Base-by-base conservation (phyloP, 2,113 vertebrate species). In the Vombatus ursinus region DNA sequence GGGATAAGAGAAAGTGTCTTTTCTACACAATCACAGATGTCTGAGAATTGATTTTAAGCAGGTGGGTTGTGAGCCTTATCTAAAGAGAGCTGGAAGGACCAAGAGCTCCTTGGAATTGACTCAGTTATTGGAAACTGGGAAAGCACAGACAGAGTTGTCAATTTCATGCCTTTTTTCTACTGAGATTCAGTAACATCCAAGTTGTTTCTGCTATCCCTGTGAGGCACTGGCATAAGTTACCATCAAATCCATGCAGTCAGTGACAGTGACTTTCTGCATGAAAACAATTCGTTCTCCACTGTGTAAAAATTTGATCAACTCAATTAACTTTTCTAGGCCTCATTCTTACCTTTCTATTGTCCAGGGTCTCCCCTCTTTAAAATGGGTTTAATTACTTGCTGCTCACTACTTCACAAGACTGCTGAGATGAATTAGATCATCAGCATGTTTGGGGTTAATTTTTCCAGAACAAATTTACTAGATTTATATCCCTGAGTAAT, bases 121-220 rank as follows among this genome's bases (percentile, higher is more conserved):
- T 90, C 23, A 57, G 92, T 22, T 90, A 92, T 92, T 94, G 9
- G 94, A 52, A 92, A 92, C 31, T 6, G 47, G 52, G 93, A 68
- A 57, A 26, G 22, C 68, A n/a, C 5, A 37, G 16, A 54, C 37
- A 1, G 49, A 31, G 28, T 31, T n/a, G 28, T 93, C 89, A 37
- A 16, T 68, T 37, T 68, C 61, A 68, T 68, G 0, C 61, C 57
- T 68, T 68, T 68, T 12, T 68, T 61, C 57, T 11, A 61, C 28
- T 31, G 54, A 61, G 26, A 61, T 61, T 61, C 61, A 68, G 31
- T 16, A 16, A 68, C 31, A 68, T 68, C 31, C 61, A 37, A 16
- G 5, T 68, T 68, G 12, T 68, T 68, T 68, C 61, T 68, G 61
- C 31, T 68, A 2, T 61, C 10, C 57, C 31, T 61, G 57, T 31